These are phyloP conservation scores for Scaptomyza parva DNA, from an alignment of 2,888 invertebrate genomes.

Conservation along the genomic window DNA sequence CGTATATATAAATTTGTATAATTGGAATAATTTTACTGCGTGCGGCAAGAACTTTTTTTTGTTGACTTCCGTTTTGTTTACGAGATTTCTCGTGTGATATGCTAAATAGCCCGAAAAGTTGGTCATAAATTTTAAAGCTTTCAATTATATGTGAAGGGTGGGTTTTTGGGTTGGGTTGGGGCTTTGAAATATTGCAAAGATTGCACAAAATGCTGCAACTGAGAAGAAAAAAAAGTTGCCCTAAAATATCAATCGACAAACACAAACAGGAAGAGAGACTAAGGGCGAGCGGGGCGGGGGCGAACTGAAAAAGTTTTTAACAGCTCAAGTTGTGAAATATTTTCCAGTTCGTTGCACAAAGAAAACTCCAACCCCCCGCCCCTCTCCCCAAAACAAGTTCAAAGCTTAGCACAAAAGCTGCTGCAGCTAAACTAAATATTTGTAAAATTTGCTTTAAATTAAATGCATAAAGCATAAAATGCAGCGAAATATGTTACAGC, in stretches of 20 bases:
- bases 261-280: slow-evolving; percentile 5
- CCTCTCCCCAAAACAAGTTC: slow-evolving; percentile 27
- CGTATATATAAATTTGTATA: too few relatives aligned
- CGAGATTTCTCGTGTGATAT: slow-evolving; percentile 55
- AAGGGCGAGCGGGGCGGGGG: background rate
- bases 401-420: slow-evolving; percentile 33
- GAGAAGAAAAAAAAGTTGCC: too few relatives aligned
- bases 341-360: slow-evolving; percentile 62
- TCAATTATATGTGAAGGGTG: slow-evolving; percentile 58
- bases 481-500: slow-evolving; percentile 51
- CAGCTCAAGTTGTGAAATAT: slow-evolving; percentile 52
- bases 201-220: slow-evolving; percentile 33
- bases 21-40: slow-evolving; percentile 47
- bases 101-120: slow-evolving; percentile 74
- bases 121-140: slow-evolving; percentile 66
- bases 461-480: slow-evolving; percentile 57
- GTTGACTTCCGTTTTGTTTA: slow-evolving; percentile 41
- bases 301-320: slow-evolving; percentile 36
- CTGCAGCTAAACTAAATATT: slow-evolving; percentile 51
- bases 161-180: background rate
- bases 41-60: slow-evolving; percentile 21
- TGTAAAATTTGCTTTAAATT: slow-evolving; percentile 52
- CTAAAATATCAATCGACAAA: slow-evolving; percentile 35
- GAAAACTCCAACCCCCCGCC: too few relatives aligned
- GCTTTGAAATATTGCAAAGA: slow-evolving; percentile 2